Conservation (phyloP, 2,113 vertebrate genomes). For the Macaca mulatta region DNA sequence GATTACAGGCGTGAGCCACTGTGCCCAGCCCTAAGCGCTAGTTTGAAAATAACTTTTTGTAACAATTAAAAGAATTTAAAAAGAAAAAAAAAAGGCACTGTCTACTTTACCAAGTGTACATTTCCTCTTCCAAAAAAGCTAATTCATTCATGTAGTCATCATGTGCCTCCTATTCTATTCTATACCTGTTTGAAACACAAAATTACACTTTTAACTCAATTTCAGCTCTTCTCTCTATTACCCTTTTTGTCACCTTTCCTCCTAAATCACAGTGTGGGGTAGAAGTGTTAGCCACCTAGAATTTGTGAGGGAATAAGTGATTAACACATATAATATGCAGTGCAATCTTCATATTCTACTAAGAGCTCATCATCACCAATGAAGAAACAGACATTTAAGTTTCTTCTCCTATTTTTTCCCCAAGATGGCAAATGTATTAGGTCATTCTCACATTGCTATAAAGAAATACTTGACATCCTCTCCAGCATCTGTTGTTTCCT, state of each 20-base stretch:
- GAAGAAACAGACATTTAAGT: background rate
- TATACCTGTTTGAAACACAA: background rate
- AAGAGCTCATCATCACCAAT: background rate
- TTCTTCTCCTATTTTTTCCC: background rate
- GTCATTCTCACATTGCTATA: too few relatives aligned
- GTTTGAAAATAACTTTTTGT: background rate
- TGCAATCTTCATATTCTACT: background rate
- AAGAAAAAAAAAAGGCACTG: background rate
- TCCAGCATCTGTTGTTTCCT: too few relatives aligned
- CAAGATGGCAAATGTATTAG: too few relatives aligned
- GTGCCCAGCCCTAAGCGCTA: background rate
- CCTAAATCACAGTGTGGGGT: background rate
- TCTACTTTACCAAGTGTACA: background rate
- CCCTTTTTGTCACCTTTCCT: background rate
- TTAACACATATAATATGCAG: too few relatives aligned
- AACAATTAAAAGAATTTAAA: slow-evolving; percentile 21
- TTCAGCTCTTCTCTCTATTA: background rate
- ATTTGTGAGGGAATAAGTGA: background rate
- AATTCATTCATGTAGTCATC: background rate
- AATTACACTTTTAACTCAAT: background rate
- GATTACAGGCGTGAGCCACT: too few relatives aligned
- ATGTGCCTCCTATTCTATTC: background rate
- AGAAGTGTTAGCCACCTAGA: background rate
- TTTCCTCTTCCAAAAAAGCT: background rate
- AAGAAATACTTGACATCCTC: too few relatives aligned